phyloP scores from a whole-genome alignment of 1,140 invertebrate genomes.

The Drosophila simulans region DNA sequence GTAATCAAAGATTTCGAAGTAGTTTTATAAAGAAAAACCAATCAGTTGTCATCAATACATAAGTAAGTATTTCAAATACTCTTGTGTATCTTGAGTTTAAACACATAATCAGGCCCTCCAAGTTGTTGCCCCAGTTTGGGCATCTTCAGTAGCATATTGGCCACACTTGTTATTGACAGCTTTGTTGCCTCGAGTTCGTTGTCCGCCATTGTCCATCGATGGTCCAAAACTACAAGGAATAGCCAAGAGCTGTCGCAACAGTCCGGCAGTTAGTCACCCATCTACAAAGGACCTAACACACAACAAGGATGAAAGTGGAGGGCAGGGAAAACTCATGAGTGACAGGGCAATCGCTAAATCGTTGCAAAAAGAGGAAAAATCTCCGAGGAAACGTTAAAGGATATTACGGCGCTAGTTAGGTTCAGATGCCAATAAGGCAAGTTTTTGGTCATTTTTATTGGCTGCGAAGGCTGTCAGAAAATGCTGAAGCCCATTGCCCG shows the following conservation, averaged over 20 bases:
- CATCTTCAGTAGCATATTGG: conserved; percentile 62
- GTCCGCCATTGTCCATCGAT: conserved; percentile 4
- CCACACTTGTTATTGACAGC: conserved; percentile 75
- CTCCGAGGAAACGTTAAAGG: conserved; percentile 56
- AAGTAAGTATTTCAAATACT: too few species aligned
- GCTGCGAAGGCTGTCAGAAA: conserved; percentile 42
- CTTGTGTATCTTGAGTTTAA: too few species aligned
- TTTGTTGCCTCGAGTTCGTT: conserved; percentile 57
- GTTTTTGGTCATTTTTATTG: conserved; percentile 77
- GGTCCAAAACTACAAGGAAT: conserved; percentile 45
- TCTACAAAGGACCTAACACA: conserved; percentile 57
- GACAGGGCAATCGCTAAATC: conserved; percentile 69
- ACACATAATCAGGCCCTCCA: conserved; percentile 13
- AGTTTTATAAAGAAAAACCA: too few species aligned
- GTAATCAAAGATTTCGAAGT: too few species aligned
- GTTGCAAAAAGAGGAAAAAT: conserved; percentile 29
- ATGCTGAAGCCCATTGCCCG: conserved; percentile 2
- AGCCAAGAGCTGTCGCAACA: conserved; percentile 61
- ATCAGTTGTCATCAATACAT: too few species aligned
- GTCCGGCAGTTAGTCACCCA: conserved; percentile 69
- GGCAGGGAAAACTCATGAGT: conserved; percentile 16
- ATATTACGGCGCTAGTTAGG: conserved; percentile 60
- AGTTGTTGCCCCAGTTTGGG: conserved; percentile 28
- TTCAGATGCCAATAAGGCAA: conserved; percentile 59
- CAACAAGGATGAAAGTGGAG: conserved; percentile 6